phyloP scores from a whole-genome alignment of 1,140 invertebrate species.

The Paralvinella palmiformis region DNA sequence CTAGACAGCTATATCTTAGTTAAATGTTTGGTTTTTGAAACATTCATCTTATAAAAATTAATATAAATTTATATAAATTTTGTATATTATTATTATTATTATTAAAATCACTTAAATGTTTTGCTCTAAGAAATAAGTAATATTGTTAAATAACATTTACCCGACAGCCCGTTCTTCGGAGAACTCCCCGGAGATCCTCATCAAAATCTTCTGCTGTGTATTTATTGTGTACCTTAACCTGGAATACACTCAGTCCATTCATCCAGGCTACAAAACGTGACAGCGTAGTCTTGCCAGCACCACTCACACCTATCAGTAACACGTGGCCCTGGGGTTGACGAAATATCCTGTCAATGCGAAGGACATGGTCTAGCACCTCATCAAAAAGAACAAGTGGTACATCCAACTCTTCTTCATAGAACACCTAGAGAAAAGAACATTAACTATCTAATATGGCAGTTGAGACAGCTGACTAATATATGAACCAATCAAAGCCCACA shows the following conservation, averaged over 20 bases:
- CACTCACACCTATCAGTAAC: constrained; percentile 76
- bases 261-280: constrained; percentile 99
- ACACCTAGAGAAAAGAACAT: constrained; percentile 60
- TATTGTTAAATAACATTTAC: constrained; percentile 29
- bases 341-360: constrained; percentile 98
- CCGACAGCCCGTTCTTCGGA: constrained; percentile 90
- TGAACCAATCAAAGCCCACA: constrained; percentile 8
- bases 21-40: not conserved
- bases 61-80: too few relatives aligned
- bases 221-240: constrained; percentile 89
- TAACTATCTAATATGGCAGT: too few relatives aligned
- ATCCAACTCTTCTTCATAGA: constrained; percentile 99
- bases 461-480: not conserved
- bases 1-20: too few relatives aligned
- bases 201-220: constrained; percentile 98
- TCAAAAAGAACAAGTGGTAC: constrained; percentile 97
- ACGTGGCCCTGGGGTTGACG: constrained; percentile 92
- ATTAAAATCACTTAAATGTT: too few relatives aligned
- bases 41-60: not conserved
- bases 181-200: constrained; percentile 90
- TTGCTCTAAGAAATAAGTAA: too few relatives aligned
- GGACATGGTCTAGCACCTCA: constrained; percentile 96
- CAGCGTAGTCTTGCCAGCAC: constrained; percentile 97
- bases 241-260: constrained; percentile 97
- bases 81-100: too few relatives aligned